Evolutionary conservation across 37 sponge, comb jelly and placozoan species (phyloP), one percentile per base, ranked within the genome.

Genomic region (Petrosia ficiformis): DNA sequence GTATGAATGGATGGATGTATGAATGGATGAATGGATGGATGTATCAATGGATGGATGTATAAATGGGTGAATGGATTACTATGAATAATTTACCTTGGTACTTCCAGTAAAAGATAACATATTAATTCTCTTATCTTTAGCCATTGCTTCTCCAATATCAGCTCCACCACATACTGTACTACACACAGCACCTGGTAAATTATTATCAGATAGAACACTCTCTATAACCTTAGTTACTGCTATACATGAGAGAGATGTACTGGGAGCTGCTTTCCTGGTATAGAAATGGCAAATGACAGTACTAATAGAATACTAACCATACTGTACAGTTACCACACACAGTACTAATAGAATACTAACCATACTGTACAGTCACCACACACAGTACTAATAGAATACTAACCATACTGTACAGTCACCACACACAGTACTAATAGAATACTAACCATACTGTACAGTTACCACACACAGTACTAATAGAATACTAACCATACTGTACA

Each of bases 21-120:
- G n/a, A n/a, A n/a, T n/a, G n/a, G n/a, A n/a, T n/a, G n/a, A n/a
- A n/a, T n/a, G n/a, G n/a, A n/a, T n/a, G n/a, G n/a, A n/a, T n/a
- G n/a, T n/a, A n/a, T n/a, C n/a, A n/a, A n/a, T n/a, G n/a, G n/a
- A n/a, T n/a, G n/a, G n/a, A n/a, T n/a, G n/a, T n/a, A n/a, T n/a
- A n/a, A n/a, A n/a, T n/a, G n/a, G n/a, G n/a, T n/a, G n/a, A n/a
- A n/a, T n/a, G 54, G 14, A 10, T 48, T 48, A 19, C 54, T 48
- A 48, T 48, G 14, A 48, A n/a, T 16, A 19, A 10, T 48, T 59
- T 63, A 89, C 90, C 67, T 71, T 68, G 28, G 92, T 86, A 42
- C 99, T 98, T 2, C 99, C 99, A 65, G 99, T 98, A 70, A 98
- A 98, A 24, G 96, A 98, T 40, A 98, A 54, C 3, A 98, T 77